Evolutionary conservation across 1,140 invertebrate genomes (phyloP), one percentile per base, ranked within the genome.

Genomic region (Laodelphax striatellus): DNA sequence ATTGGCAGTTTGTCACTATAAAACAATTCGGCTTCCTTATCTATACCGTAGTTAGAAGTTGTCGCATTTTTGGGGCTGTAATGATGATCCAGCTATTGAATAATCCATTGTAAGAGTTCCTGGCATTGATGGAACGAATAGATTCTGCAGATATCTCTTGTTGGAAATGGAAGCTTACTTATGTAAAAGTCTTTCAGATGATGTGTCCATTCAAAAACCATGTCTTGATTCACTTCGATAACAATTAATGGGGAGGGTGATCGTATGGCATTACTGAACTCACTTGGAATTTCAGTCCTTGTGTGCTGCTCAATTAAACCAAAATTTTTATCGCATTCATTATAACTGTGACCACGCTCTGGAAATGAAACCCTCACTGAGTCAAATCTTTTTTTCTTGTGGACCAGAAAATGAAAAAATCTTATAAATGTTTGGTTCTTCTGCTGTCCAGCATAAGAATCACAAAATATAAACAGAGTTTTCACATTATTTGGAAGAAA

Each of bases 401-500:
- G 43, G 19, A 46, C 43, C 43, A 46, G 14, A 19, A 46, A 46
- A 46, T 46, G 43, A 16, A 46, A 13, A 46, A 13, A 46, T n/a
- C n/a, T n/a, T 46, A n/a, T 16, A 16, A 46, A 46, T 16, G 43
- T 46, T 6, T 16, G 19, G 19, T 46, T 46, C 43, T 46, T 46
- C 6, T n/a, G 43, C 19, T 46, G 43, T 46, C 19, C 43, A 14
- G 16, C 50, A 17, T 50, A 21, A 5, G 11, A 13, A 28, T 34
- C 13, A 46, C 43, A 46, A 46, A 46, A 46, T 16, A 46, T 46
- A 16, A 5, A 4, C 19, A 46, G 19, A 46, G 14, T 46, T 46
- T 46, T 19, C 16, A 46, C 14, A 16, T 16, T 46, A n/a, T 46
- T 46, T 46, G n/a, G 19, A 34, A 62, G 58, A 61, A 55, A 22